A percentile compares a stretch with the other conserved stretches of the same genome.
Conservation (phyloP, 2,113 vertebrate species). For the Taxidea taxus region DNA sequence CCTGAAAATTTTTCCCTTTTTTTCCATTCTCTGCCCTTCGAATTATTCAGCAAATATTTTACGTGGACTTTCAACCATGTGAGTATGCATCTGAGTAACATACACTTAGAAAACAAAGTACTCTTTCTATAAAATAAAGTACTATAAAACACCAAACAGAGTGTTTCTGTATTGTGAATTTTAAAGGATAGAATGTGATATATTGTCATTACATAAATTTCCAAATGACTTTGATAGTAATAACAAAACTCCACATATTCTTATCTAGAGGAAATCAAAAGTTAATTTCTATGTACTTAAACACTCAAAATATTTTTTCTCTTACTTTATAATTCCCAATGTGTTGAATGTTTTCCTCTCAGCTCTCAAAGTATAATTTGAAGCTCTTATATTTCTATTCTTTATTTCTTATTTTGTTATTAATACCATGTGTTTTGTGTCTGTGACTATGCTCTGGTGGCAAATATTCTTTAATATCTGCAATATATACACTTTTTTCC, state of each 20-base stretch:
- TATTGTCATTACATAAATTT: not conserved
- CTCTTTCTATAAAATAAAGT: not conserved
- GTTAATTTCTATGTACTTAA: not conserved
- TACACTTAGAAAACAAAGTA: not conserved
- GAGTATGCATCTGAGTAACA: not conserved
- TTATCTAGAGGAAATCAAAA: not conserved
- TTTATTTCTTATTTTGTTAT: not conserved
- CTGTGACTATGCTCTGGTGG: not conserved
- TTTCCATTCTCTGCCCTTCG: not conserved
- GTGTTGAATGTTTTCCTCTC: not conserved
- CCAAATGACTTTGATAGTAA: not conserved
- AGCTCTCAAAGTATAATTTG: not conserved
- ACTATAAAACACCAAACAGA: not conserved
- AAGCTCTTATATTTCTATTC: not conserved
- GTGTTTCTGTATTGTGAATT: not conserved
- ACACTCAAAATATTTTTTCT: not conserved
- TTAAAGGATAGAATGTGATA: not conserved
- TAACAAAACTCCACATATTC: not conserved
- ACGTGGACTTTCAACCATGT: not conserved
- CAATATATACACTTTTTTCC: not conserved
- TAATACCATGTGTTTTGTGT: not conserved
- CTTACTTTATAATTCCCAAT: not conserved
- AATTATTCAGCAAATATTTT: slow-evolving; percentile 7
- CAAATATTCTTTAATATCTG: not conserved
- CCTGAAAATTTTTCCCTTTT: not conserved